Percentiles rank a stretch among this genome's conserved stretches.
phyloP scores from a whole-genome alignment of 2,888 invertebrate species.

The Ormyrus labotus region DNA sequence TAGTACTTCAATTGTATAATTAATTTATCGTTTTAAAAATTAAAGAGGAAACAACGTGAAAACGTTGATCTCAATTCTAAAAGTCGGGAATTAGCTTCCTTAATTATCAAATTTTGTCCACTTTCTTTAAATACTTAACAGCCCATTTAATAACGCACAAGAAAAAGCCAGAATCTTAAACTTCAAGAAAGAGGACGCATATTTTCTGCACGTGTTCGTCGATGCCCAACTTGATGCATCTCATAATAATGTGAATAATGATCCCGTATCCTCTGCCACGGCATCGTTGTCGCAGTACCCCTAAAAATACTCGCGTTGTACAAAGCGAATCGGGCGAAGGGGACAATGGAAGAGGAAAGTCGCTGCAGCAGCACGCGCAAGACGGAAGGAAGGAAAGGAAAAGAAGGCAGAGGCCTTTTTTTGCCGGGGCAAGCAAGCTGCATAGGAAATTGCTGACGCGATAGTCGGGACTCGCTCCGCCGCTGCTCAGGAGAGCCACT shows the following conservation, averaged over 20 bases:
- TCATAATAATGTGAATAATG: background rate
- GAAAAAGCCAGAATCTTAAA: no score
- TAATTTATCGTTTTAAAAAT: no score
- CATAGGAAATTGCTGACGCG: constrained; percentile 53
- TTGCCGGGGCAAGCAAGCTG: background rate
- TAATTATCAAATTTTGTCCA: no score
- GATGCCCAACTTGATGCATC: constrained; percentile 23
- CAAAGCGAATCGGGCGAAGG: background rate
- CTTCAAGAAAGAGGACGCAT: no score
- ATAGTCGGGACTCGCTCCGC: background rate
- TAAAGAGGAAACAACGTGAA: no score
- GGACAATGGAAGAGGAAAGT: background rate
- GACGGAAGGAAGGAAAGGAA: background rate
- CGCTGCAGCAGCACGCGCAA: background rate
- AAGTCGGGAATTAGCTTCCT: no score
- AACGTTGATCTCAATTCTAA: no score
- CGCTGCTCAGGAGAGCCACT: constrained; percentile 24
- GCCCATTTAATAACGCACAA: no score
- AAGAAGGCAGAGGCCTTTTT: constrained; percentile 23
- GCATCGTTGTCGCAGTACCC: background rate
- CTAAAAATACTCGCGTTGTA: background rate
- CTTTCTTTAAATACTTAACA: no score
- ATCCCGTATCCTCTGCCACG: no score
- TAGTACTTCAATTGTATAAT: no score
- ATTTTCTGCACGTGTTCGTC: background rate